These are phyloP conservation scores for Drosophila simulans DNA, from an alignment of 1,140 invertebrate species.

Conservation along the genomic window DNA sequence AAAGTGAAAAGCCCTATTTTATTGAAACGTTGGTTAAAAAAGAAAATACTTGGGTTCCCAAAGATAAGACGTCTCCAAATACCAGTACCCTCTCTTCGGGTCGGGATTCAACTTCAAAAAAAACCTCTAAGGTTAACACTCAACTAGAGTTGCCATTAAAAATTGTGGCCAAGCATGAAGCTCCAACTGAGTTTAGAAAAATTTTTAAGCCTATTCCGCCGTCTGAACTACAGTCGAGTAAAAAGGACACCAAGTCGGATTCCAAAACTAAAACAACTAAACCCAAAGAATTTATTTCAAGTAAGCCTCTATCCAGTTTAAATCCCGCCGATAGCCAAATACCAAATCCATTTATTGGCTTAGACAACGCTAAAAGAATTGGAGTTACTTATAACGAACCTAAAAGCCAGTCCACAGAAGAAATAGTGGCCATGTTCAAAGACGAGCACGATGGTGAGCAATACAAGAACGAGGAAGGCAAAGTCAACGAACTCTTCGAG, in stretches of 20 bases:
- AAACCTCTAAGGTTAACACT: neutral
- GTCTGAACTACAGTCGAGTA: neutral
- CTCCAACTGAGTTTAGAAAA: neutral
- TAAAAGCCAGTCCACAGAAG: conserved; percentile 1
- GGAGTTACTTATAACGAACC: neutral
- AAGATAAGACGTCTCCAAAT: too few species aligned
- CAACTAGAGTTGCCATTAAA: neutral
- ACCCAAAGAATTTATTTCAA: neutral
- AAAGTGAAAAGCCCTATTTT: neutral
- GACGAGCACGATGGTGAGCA: neutral
- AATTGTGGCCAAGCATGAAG: neutral
- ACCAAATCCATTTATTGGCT: neutral
- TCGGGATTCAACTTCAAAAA: neutral
- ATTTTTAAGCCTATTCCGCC: neutral
- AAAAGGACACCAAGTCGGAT: neutral
- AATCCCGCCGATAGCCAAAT: too few species aligned
- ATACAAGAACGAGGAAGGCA: neutral
- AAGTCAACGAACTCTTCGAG: neutral
- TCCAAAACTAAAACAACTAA: neutral
- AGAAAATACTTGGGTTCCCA: neutral
- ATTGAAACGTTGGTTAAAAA: neutral
- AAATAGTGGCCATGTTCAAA: conserved; percentile 19
- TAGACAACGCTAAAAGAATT: neutral
- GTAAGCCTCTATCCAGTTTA: neutral
- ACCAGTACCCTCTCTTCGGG: neutral